Percentiles rank a stretch among this genome's conserved stretches.
Evolutionary conservation across 1,140 invertebrate species (phyloP).

Genomic region (Drosophila takahashii): DNA sequence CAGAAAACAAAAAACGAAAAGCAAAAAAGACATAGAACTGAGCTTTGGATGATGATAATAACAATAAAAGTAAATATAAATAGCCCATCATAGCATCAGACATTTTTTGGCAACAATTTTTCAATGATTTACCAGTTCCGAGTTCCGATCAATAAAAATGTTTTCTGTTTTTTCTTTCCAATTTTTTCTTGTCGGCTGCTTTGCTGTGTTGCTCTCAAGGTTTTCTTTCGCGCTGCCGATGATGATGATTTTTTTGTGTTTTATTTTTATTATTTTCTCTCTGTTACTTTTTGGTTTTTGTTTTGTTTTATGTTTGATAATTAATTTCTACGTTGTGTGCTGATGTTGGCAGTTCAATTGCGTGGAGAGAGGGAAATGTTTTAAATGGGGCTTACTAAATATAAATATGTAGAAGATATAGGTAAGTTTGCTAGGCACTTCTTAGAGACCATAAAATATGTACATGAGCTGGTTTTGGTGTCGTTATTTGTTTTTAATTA

Average conservation of each 20-base stretch:
- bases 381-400: conserved; percentile 5
- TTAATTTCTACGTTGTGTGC: conserved; percentile 32
- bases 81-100: conserved; percentile 21
- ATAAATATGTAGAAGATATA: neutral
- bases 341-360: conserved; percentile 39
- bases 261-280: conserved; percentile 34
- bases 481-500: neutral
- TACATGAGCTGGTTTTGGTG: neutral
- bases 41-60: conserved; percentile 32
- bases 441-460: neutral
- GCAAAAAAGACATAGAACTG: neutral
- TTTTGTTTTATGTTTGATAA: conserved; percentile 41
- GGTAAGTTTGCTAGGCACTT: neutral
- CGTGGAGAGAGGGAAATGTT: conserved; percentile 3
- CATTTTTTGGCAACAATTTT: conserved; percentile 36
- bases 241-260: conserved; percentile 10
- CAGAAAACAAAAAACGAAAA: no score
- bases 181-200: conserved; percentile 31
- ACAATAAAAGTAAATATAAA: conserved; percentile 23
- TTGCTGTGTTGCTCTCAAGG: conserved; percentile 44
- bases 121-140: conserved; percentile 46
- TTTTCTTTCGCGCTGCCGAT: conserved; percentile 40
- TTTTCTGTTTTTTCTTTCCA: conserved; percentile 36
- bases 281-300: conserved; percentile 24
- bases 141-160: conserved; percentile 56